These are phyloP conservation scores for Clanis bilineata DNA, from an alignment of 2,888 invertebrate species.

Conservation along the genomic window DNA sequence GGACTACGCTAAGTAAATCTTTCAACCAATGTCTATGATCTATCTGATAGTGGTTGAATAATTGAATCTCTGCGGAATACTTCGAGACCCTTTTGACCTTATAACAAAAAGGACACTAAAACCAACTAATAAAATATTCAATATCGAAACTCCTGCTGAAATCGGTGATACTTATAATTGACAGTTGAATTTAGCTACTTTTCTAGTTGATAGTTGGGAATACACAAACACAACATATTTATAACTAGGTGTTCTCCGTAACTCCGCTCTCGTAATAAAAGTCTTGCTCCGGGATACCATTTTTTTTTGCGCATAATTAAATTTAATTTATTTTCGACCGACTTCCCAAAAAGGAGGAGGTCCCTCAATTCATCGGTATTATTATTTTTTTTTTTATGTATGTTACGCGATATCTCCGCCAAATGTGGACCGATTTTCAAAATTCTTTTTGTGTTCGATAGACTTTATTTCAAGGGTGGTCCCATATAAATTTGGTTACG, in stretches of 20 bases:
- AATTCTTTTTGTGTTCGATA: no score
- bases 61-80: conserved; percentile 39
- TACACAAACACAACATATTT: background rate
- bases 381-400: no score
- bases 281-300: no score
- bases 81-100: conserved; percentile 33
- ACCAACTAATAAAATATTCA: conserved; percentile 42
- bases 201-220: background rate
- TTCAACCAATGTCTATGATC: conserved; percentile 45
- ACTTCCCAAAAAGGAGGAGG: no score
- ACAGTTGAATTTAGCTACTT: conserved; percentile 33
- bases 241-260: background rate
- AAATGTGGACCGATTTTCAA: no score
- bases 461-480: no score
- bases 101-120: conserved; percentile 33
- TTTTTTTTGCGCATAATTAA: no score
- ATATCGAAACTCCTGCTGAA: conserved; percentile 38
- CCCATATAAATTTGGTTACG: no score
- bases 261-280: no score
- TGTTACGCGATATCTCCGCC: no score
- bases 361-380: no score
- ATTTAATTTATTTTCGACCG: no score
- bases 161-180: conserved; percentile 44
- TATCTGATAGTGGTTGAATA: conserved; percentile 41
- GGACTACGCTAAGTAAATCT: conserved; percentile 31